Evolutionary conservation across 2,113 vertebrate species (phyloP), one percentile per base, ranked within the genome.

Genomic region (Misgurnus mizolepis): DNA sequence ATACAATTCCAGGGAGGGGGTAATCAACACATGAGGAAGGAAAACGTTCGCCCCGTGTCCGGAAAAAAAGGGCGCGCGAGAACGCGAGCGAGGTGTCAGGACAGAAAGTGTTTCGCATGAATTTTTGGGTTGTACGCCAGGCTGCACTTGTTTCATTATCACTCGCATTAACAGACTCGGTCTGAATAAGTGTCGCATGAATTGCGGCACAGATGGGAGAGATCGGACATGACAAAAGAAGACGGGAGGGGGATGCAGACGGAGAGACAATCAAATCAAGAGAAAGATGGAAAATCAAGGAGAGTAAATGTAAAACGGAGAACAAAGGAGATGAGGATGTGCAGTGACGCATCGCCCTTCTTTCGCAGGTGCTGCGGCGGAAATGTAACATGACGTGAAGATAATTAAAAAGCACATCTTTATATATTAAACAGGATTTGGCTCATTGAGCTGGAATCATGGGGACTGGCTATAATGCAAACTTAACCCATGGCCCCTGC

Each of bases 391-490:
- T 91, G 90, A 91, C 89, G 84, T 82, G 83, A 76, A 87, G 86
- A 91, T 91, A 89, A 90, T 91, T 91, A 87, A 90, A 92, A 90
- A 88, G 74, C 85, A 76, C 79, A 88, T 83, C 82, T 77, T 85
- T 90, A 87, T 89, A 88, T 89, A 89, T 89, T 90, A 87, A 86
- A 88, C 80, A 87, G 85, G 53, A 62, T 79, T 83, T 86, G 81
- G 76, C 78, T 76, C 74, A 80, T 82, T 78, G 70, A 81, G 73
- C 56, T 41, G 56, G 76, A 76, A 88, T 87, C 88, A 89, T 88
- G 88, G 88, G 86, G 86, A 88, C 87, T 89, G 88, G 85, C 84
- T 81, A 76, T 88, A 85, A 86, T 91, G 84, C 82, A 87, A 87
- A 89, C 79, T 84, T 87, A 87, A 88, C 88, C 83, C 60, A 69